Conservation (phyloP, 2,113 vertebrate species). For the Limnothrissa miodon region DNA sequence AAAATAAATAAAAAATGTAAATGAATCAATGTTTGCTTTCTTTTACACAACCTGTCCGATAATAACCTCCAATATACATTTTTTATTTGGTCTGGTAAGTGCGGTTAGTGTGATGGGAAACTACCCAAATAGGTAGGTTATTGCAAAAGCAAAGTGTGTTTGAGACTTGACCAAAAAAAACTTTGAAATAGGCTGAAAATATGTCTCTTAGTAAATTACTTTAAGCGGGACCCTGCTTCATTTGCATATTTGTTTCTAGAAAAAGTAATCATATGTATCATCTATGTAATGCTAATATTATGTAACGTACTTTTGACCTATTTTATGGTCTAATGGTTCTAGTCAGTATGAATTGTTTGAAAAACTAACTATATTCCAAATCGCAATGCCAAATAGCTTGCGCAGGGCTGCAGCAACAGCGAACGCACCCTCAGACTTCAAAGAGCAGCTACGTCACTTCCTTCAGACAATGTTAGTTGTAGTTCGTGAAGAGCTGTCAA, state of each 20-base stretch:
- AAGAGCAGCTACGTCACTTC: background rate
- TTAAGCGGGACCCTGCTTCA: too few species aligned
- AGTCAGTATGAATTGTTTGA: background rate
- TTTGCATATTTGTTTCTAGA: background rate
- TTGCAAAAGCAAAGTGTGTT: too few species aligned
- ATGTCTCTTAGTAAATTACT: too few species aligned
- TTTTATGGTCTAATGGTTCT: background rate
- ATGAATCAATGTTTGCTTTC: background rate
- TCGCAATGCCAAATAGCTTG: background rate
- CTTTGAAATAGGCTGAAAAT: too few species aligned
- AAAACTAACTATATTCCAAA: too few species aligned
- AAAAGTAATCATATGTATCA: background rate
- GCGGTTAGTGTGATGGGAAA: too few species aligned
- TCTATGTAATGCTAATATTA: too few species aligned
- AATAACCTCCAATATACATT: background rate
- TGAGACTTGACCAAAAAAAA: too few species aligned
- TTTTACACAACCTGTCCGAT: background rate
- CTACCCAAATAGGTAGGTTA: too few species aligned
- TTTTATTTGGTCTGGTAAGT: too few species aligned
- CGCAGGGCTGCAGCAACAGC: background rate
- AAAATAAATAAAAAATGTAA: background rate
- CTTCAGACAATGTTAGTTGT: constrained; percentile 12
- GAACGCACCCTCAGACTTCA: background rate
- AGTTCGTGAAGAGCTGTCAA: constrained; percentile 16
- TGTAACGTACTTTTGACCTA: background rate